These are phyloP conservation scores for Calosoma granatense DNA, from an alignment of 1,140 invertebrate species.

Conservation along the genomic window DNA sequence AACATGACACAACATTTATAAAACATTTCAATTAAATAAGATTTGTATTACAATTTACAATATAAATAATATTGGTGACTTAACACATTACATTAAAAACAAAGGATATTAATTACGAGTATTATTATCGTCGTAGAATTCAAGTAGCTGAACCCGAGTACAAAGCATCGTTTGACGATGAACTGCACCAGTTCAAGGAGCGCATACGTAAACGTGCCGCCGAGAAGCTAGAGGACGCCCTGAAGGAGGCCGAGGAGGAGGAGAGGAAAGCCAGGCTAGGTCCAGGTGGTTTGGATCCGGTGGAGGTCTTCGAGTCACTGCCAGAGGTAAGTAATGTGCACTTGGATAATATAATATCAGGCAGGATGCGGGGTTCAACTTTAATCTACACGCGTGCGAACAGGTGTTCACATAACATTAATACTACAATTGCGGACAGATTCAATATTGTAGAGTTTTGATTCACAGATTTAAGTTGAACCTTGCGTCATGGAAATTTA, in stretches of 20 bases:
- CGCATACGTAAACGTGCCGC: constrained; percentile 79
- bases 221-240: constrained; percentile 77
- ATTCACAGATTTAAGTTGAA: too few relatives aligned
- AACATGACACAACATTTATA: too few relatives aligned
- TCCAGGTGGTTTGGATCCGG: constrained; percentile 93
- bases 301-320: constrained; percentile 91
- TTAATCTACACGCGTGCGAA: too few relatives aligned
- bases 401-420: too few relatives aligned
- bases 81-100: neutral
- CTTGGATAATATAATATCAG: neutral
- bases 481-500: too few relatives aligned
- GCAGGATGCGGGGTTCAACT: too few relatives aligned
- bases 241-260: constrained; percentile 74
- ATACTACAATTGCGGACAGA: too few relatives aligned
- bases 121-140: constrained; percentile 48
- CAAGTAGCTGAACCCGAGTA: constrained; percentile 86
- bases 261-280: constrained; percentile 80
- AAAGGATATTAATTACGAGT: neutral
- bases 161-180: constrained; percentile 89
- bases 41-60: neutral
- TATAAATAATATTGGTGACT: too few relatives aligned
- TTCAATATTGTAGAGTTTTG: too few relatives aligned
- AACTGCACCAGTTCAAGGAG: constrained; percentile 80
- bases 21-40: too few relatives aligned
- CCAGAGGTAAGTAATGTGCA: constrained; percentile 49